phyloP scores from a whole-genome alignment of 2,113 vertebrate species.

The Oncorhynchus tshawytscha region DNA sequence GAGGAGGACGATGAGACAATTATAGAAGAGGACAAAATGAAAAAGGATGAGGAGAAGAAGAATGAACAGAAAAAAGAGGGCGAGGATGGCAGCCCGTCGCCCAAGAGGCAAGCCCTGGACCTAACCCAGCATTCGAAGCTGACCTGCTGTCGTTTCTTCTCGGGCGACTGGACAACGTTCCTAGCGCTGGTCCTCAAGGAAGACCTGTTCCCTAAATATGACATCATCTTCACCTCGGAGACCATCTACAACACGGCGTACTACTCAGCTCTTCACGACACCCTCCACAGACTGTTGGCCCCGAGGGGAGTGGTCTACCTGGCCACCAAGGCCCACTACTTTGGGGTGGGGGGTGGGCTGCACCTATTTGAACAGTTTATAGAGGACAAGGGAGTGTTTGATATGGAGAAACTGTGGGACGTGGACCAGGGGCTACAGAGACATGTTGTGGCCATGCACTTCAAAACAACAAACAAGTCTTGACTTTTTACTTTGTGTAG shows the following conservation, averaged over 20 bases:
- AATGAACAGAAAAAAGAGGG: background rate
- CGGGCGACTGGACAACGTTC: slow-evolving; percentile 89
- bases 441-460: slow-evolving; percentile 80
- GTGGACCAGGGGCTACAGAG: slow-evolving; percentile 85
- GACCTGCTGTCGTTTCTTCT: slow-evolving; percentile 82
- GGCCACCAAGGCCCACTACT: slow-evolving; percentile 92
- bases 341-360: slow-evolving; percentile 84
- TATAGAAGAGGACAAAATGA: slow-evolving; percentile 8
- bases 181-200: slow-evolving; percentile 70
- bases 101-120: slow-evolving; percentile 58
- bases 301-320: slow-evolving; percentile 80
- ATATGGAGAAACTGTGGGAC: slow-evolving; percentile 70
- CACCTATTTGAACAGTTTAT: slow-evolving; percentile 84
- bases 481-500: too few relatives aligned
- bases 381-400: slow-evolving; percentile 78
- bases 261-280: slow-evolving; percentile 78
- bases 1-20: slow-evolving; percentile 2
- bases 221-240: slow-evolving; percentile 92
- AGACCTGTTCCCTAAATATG: slow-evolving; percentile 73
- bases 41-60: background rate
- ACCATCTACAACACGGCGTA: slow-evolving; percentile 90
- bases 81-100: slow-evolving; percentile 30
- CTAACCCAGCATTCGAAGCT: slow-evolving; percentile 28
- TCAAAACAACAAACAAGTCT: slow-evolving; percentile 63
- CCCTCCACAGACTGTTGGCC: slow-evolving; percentile 75